These are phyloP conservation scores for Thunnus maccoyii DNA, from an alignment of 2,113 vertebrate genomes.

Conservation along the genomic window DNA sequence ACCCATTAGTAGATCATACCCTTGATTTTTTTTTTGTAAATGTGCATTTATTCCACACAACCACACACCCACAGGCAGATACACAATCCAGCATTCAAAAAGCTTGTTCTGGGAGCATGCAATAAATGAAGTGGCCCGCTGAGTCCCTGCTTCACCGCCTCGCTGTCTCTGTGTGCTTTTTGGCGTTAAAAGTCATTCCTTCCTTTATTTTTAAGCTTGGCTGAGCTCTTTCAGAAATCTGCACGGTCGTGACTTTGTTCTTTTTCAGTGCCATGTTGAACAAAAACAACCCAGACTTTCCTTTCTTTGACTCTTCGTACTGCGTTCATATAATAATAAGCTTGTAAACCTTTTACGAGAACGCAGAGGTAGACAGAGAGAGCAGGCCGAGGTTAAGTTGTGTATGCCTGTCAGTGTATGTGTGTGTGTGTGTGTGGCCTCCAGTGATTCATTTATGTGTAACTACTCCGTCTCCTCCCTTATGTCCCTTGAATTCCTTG, in stretches of 20 bases:
- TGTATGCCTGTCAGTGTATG: slow-evolving; percentile 40
- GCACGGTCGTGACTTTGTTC: slow-evolving; percentile 49
- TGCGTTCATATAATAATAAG: slow-evolving; percentile 57
- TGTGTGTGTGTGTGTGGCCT: slow-evolving; percentile 36
- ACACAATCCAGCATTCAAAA: slow-evolving; percentile 12
- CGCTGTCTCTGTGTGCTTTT: slow-evolving; percentile 41
- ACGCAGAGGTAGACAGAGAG: slow-evolving; percentile 36
- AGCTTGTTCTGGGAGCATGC: slow-evolving; percentile 35
- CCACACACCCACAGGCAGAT: neutral
- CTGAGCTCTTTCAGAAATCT: slow-evolving; percentile 60
- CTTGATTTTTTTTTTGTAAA: neutral
- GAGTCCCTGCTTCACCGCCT: slow-evolving; percentile 44
- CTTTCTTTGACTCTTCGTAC: slow-evolving; percentile 24
- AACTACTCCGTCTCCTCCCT: slow-evolving; percentile 64
- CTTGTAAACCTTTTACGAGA: slow-evolving; percentile 57
- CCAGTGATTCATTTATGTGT: slow-evolving; percentile 57
- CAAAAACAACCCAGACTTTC: slow-evolving; percentile 56
- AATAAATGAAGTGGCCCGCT: slow-evolving; percentile 49
- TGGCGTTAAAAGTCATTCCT: slow-evolving; percentile 67
- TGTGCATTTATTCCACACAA: neutral
- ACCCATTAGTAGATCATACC: neutral
- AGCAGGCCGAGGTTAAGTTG: slow-evolving; percentile 19
- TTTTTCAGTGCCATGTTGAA: slow-evolving; percentile 24
- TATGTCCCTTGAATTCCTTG: slow-evolving; percentile 58
- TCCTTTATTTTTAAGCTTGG: slow-evolving; percentile 66